Evolutionary conservation across 2,888 invertebrate genomes (phyloP).

Genomic region (Caenorhabditis sinica): DNA sequence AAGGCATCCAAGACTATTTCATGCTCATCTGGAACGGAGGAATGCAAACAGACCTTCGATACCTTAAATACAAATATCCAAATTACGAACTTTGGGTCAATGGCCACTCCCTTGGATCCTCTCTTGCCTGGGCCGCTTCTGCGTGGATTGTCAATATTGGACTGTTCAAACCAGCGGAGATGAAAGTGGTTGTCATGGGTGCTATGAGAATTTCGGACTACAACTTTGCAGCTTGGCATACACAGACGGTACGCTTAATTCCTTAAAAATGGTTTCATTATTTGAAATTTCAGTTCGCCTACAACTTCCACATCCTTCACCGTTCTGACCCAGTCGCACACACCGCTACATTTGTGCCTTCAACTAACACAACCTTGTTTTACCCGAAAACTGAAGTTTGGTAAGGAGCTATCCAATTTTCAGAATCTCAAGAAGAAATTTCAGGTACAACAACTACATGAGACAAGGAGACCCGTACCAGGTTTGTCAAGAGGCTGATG

Average conservation of each 20-base stretch:
- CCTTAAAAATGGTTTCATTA: too few species aligned
- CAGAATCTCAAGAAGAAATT: too few species aligned
- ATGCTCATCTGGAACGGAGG: constrained; percentile 54
- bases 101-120: constrained; percentile 50
- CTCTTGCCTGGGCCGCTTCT: constrained; percentile 36
- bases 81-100: constrained; percentile 50
- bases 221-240: constrained; percentile 40
- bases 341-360: background rate
- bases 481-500: constrained; percentile 58
- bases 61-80: constrained; percentile 44
- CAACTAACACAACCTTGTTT: constrained; percentile 10
- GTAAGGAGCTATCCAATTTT: background rate
- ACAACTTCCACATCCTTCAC: constrained; percentile 47
- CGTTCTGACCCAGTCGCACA: constrained; percentile 30
- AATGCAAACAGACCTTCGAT: constrained; percentile 38
- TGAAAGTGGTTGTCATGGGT: constrained; percentile 54
- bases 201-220: constrained; percentile 30
- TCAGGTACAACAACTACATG: constrained; percentile 55
- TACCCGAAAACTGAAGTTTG: constrained; percentile 50
- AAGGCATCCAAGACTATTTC: constrained; percentile 48
- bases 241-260: constrained; percentile 13
- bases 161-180: constrained; percentile 37
- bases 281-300: constrained; percentile 30
- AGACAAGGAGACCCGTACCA: constrained; percentile 43
- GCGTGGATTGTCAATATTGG: constrained; percentile 41